These are phyloP conservation scores for Phalloptychus januarius DNA, from an alignment of 2,797 vertebrate genomes.

Conservation along the genomic window DNA sequence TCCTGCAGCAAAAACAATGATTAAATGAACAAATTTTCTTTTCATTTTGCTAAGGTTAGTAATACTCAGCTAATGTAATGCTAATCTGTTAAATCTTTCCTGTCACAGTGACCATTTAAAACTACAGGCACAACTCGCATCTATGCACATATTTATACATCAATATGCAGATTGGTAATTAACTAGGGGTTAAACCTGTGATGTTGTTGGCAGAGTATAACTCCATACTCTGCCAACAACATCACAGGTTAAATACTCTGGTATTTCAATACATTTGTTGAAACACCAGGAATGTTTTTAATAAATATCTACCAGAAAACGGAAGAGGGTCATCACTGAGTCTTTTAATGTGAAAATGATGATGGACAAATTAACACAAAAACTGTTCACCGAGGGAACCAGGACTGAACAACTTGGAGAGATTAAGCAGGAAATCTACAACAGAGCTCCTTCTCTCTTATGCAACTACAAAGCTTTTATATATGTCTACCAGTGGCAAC, in stretches of 20 bases:
- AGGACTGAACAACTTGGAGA: not conserved
- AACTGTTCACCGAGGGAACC: not conserved
- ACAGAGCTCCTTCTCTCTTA: not conserved
- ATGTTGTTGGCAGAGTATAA: not conserved
- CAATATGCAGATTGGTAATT: not conserved
- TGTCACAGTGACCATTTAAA: not conserved
- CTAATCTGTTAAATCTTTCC: not conserved
- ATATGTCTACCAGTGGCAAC: not conserved
- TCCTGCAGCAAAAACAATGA: conserved; percentile 2
- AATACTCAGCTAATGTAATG: not conserved
- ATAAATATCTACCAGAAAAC: not conserved
- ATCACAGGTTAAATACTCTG: too few species aligned
- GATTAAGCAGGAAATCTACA: not conserved
- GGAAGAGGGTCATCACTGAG: not conserved
- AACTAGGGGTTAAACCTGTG: not conserved
- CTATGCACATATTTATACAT: not conserved
- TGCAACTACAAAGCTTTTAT: not conserved
- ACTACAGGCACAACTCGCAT: not conserved
- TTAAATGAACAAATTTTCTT: not conserved
- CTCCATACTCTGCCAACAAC: not conserved
- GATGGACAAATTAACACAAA: not conserved
- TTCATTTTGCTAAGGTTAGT: not conserved
- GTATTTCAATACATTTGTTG: not conserved
- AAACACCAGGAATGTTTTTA: not conserved
- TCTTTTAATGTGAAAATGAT: not conserved